Base-by-base conservation (phyloP, 2,113 vertebrate species). In the Irena cyanogastra region DNA sequence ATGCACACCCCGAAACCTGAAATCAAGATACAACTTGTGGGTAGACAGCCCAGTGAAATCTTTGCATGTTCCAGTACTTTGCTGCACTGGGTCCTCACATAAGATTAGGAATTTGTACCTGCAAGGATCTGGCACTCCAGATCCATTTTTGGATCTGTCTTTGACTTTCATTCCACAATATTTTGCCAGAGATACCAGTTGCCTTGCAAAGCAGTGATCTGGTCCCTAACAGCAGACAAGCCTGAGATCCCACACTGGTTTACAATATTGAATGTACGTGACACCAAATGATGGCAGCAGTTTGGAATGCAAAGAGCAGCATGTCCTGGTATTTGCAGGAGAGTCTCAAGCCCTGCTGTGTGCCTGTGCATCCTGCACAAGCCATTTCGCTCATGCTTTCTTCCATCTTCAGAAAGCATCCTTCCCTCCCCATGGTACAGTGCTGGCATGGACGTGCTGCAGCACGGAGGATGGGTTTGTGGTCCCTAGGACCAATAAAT, bases 1-100 rank as follows among this genome's bases (percentile, higher is more conserved):
- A 93, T 98, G 97, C 41, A 98, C 98, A 2, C 98, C 98, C 65
- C 75, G 97, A 60, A 98, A 98, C 86, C 97, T 97, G 95, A 57
- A 97, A 97, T 68, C 68, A n/a, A 78, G 50, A 57, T 30, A 33
- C 44, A 93, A 26, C 19, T 65, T 49, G 4, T 53, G 83, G n/a
- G 83, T 44, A 60, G 56, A 91, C 39, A 61, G 59, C 26, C 47
- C 35, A 37, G 57, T 26, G 24, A 78, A 52, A 63, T 47, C n/a
- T 80, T 70, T 52, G 56, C 41, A 44, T 26, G 20, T 59, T 77
- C 11, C 65, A 84, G 23, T 16, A 21, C 52, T 78, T 65, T 31
- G 11, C 54, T 64, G 59, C 3, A 9, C 59, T 6, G 6, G 19
- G 20, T 82, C 30, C 41, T 76, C 39, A 30, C 3, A 3, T 6